These are phyloP conservation scores for Danio jaintianensis DNA, from an alignment of 2,797 vertebrate genomes.

Conservation along the genomic window DNA sequence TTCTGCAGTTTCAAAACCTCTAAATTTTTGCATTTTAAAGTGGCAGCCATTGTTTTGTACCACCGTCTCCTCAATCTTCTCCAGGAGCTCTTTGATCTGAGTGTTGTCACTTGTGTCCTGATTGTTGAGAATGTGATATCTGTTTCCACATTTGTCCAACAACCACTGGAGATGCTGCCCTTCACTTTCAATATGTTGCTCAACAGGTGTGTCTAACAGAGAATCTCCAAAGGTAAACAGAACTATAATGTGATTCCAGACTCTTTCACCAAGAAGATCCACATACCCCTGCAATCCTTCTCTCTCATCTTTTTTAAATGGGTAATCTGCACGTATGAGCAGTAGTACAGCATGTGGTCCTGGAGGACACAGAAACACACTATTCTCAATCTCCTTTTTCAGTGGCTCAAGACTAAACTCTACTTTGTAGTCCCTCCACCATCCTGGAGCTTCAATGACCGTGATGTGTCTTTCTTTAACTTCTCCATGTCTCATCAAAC, in stretches of 20 bases:
- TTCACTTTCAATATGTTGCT: constrained; percentile 15
- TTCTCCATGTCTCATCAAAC: constrained; percentile 24
- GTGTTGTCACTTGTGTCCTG: neutral
- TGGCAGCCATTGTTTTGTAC: neutral
- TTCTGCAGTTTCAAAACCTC: no score
- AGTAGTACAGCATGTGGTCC: constrained; percentile 18
- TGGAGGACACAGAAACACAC: constrained; percentile 36
- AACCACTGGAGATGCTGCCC: constrained; percentile 11
- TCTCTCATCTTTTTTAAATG: neutral
- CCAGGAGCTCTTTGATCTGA: constrained; percentile 30
- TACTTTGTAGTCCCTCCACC: neutral
- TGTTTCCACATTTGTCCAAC: no score
- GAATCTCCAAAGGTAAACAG: no score
- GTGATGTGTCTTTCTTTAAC: constrained; percentile 28
- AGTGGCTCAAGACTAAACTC: neutral
- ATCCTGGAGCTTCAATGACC: constrained; percentile 22
- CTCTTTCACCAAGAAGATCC: constrained; percentile 16
- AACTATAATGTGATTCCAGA: constrained; percentile 32
- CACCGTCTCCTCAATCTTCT: constrained; percentile 11
- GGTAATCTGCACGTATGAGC: accelerated
- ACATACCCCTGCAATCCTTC: neutral
- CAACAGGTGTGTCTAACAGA: constrained; percentile 20
- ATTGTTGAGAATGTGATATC: constrained; percentile 33
- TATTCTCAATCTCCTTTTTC: constrained; percentile 16
- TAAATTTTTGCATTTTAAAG: constrained; percentile 2